A percentile compares a stretch with the other conserved stretches of the same genome.
Conservation (phyloP, 2,113 vertebrate species). For the Psilopsiagon aymara region DNA sequence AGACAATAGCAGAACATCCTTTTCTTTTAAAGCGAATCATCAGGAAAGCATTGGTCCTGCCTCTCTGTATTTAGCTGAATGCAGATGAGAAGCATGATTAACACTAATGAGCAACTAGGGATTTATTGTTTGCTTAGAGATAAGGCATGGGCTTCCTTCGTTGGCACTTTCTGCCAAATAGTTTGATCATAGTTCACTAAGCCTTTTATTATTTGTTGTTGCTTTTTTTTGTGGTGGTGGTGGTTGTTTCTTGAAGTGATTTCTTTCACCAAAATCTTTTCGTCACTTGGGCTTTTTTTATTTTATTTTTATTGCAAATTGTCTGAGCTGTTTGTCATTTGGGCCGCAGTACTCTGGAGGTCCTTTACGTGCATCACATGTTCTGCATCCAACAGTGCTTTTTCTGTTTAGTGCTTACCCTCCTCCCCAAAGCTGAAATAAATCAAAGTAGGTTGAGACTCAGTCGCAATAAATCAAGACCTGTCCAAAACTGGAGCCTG, state of each 20-base stretch:
- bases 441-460: slow-evolving; percentile 97
- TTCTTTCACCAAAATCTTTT: slow-evolving; percentile 36
- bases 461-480: slow-evolving; percentile 97
- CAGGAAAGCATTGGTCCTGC: slow-evolving; percentile 47
- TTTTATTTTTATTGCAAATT: slow-evolving; percentile 60
- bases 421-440: slow-evolving; percentile 91
- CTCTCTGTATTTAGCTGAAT: slow-evolving; percentile 75
- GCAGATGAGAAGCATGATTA: slow-evolving; percentile 81
- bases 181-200: slow-evolving; percentile 22
- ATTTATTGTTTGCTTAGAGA: slow-evolving; percentile 80
- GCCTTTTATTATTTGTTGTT: slow-evolving; percentile 44
- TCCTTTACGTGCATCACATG: slow-evolving; percentile 74
- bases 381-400: slow-evolving; percentile 81
- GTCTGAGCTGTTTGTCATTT: slow-evolving; percentile 71
- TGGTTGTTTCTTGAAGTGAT: slow-evolving; percentile 24
- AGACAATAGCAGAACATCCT: slow-evolving; percentile 68
- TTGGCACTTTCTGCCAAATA: slow-evolving; percentile 74
- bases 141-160: slow-evolving; percentile 73
- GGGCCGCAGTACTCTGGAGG: slow-evolving; percentile 73
- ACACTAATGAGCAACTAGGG: slow-evolving; percentile 76
- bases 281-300: slow-evolving; percentile 23
- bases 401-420: slow-evolving; percentile 82
- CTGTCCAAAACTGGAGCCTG: slow-evolving; percentile 97
- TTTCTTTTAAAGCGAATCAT: slow-evolving; percentile 28
- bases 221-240: neutral